Evolutionary conservation across 1,140 invertebrate species (phyloP), one percentile per base, ranked within the genome.

Genomic region (Rhagoletis pomonella): DNA sequence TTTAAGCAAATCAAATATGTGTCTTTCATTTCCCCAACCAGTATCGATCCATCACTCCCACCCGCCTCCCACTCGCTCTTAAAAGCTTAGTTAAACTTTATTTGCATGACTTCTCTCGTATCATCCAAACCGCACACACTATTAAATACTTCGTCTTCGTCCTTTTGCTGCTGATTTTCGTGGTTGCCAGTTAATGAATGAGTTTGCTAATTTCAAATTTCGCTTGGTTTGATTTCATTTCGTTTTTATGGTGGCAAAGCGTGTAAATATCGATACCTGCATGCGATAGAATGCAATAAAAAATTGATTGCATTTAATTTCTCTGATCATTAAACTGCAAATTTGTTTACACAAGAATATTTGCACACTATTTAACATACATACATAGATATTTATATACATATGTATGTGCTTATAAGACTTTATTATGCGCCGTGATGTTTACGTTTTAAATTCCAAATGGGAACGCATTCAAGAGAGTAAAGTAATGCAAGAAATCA

Each of bases 161-260:
- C 29, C 29, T 29, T 29, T 29, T 29, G 29, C 29, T 47, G 10
- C 44, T 9, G 47, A 10, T 81, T 19, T 55, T 6, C 6, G 17
- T 9, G 50, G 73, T 55, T 81, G 73, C 2, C 44, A 55, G 73
- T 81, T 81, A 81, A 81, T 55, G 73, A 81, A 81, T 55, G 73
- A 81, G 47, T 81, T 81, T 55, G 67, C 67, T 73, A 42, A 73
- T 47, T 81, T 50, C 47, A 55, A 50, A 47, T 50, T 55, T 55
- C 50, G 50, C 50, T 81, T 81, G 6, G 55, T 55, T 55, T 58
- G n/a, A 55, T 47, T 73, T 47, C 42, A 3, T 47, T 55, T 7
- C 67, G 42, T 17, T 73, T 73, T 47, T 9, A 47, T 50, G 47
- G 47, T 6, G 55, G 55, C 9, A 81, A 81, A 50, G 29, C 29